Percentiles rank a stretch among this genome's conserved stretches.
Conservation (phyloP, 2,888 invertebrate species). For the Campoplex capitator region DNA sequence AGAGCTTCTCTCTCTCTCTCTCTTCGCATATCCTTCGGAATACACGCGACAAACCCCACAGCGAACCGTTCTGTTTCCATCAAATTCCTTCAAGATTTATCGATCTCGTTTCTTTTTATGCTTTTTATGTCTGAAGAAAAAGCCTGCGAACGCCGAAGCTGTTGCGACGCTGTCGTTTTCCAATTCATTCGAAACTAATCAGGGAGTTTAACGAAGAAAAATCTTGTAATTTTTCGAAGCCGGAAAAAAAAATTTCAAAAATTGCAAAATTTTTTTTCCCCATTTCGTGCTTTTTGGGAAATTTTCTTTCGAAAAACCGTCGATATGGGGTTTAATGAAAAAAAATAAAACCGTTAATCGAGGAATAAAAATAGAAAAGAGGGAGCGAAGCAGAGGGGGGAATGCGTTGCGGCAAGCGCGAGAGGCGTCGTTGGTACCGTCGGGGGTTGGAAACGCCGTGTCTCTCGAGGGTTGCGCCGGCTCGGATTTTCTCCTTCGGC, state of each 20-base stretch:
- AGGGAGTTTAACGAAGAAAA: no score
- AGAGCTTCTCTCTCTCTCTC: conserved; percentile 69
- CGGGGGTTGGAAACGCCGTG: conserved; percentile 4
- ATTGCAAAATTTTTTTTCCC: no score
- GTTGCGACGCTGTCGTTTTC: not conserved
- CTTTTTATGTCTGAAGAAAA: not conserved
- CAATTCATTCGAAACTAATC: no score
- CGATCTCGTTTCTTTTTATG: conserved; percentile 1
- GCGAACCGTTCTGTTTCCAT: conserved; percentile 7
- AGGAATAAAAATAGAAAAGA: conserved; percentile 1
- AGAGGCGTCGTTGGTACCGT: not conserved
- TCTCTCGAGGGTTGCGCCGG: conserved; percentile 9
- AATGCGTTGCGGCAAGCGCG: not conserved
- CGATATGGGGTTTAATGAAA: not conserved
- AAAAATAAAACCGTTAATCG: not conserved
- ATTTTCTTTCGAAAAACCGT: not conserved
- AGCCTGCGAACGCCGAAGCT: not conserved
- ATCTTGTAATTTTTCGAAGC: no score
- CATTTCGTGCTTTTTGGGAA: not conserved
- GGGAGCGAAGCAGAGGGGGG: not conserved
- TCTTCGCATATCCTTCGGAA: conserved; percentile 1
- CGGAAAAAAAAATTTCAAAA: no score
- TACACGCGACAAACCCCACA: conserved; percentile 23
- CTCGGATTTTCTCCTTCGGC: conserved; percentile 10
- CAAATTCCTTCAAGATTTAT: conserved; percentile 10